These are phyloP conservation scores for Drosophila lacteicornis DNA, from an alignment of 1,140 invertebrate species.

Conservation along the genomic window DNA sequence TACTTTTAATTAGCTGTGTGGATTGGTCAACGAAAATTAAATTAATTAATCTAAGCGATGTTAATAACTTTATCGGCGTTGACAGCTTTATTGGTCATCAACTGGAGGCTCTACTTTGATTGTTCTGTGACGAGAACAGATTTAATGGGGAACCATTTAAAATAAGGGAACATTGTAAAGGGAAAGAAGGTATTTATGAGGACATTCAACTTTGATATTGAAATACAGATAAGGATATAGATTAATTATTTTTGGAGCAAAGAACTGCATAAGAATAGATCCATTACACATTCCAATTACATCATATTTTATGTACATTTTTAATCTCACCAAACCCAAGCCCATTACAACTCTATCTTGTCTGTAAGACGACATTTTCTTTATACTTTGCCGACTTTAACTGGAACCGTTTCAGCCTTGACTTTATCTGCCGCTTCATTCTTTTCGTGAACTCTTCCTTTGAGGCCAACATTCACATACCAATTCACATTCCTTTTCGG, in stretches of 20 bases:
- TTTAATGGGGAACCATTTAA: background rate
- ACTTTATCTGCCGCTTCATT: conserved; percentile 11
- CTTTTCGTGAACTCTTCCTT: conserved; percentile 20
- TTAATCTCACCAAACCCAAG: background rate
- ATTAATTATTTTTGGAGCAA: background rate
- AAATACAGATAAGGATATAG: background rate
- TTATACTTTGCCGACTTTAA: background rate
- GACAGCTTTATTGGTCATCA: conserved; percentile 59
- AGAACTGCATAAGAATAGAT: background rate
- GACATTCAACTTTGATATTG: background rate
- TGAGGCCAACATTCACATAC: conserved; percentile 15
- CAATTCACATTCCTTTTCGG: conserved; percentile 33
- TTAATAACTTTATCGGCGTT: conserved; percentile 72
- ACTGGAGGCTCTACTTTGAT: conserved; percentile 31
- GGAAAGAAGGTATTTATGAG: background rate
- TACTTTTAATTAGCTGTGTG: conserved; percentile 55
- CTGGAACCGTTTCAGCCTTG: conserved; percentile 34
- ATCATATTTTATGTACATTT: background rate
- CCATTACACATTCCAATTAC: background rate
- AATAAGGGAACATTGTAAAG: conserved; percentile 6
- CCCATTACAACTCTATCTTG: conserved; percentile 5
- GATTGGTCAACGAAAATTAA: conserved; percentile 61
- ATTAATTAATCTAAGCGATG: conserved; percentile 62
- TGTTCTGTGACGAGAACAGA: conserved; percentile 21
- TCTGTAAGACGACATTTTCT: background rate